A percentile compares a stretch with the other conserved stretches of the same genome.
phyloP scores from a whole-genome alignment of 1,140 invertebrate species.

The Drosophila arizonae region DNA sequence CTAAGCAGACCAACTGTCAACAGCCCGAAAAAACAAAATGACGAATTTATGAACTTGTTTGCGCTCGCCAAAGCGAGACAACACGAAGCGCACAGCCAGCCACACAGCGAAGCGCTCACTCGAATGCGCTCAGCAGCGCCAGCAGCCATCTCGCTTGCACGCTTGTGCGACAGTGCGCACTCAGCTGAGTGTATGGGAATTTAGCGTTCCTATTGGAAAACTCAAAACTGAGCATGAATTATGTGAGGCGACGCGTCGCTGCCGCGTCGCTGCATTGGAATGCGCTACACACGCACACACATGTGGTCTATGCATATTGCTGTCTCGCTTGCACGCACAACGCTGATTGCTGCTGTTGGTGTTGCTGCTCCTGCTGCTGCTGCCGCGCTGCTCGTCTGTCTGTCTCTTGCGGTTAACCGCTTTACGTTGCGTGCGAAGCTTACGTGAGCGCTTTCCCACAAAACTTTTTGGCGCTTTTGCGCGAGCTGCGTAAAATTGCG shows the following conservation, averaged over 20 bases:
- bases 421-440: slow-evolving; percentile 57
- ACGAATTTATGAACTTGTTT: slow-evolving; percentile 81
- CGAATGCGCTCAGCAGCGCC: slow-evolving; percentile 23
- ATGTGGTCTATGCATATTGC: slow-evolving; percentile 16
- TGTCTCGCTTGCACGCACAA: slow-evolving; percentile 54
- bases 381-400: slow-evolving; percentile 30
- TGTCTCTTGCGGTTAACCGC: slow-evolving; percentile 63
- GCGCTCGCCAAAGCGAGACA: slow-evolving; percentile 50
- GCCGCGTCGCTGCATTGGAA: slow-evolving; percentile 38
- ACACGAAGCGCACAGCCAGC: slow-evolving; percentile 20
- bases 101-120: slow-evolving; percentile 39
- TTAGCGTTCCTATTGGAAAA: slow-evolving; percentile 64
- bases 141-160: slow-evolving; percentile 45
- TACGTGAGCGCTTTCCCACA: slow-evolving; percentile 53
- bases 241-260: slow-evolving; percentile 38
- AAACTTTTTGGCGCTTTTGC: slow-evolving; percentile 44
- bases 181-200: slow-evolving; percentile 63
- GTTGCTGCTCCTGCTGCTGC: slow-evolving; percentile 10
- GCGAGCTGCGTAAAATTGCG: slow-evolving; percentile 35
- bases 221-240: slow-evolving; percentile 56
- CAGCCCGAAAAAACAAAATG: slow-evolving; percentile 80
- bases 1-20: slow-evolving; percentile 74
- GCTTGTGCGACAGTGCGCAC: background rate
- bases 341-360: slow-evolving; percentile 42
- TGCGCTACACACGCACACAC: slow-evolving; percentile 4